These are phyloP conservation scores for Ligdia adustata DNA, from an alignment of 2,888 invertebrate genomes.

Conservation along the genomic window DNA sequence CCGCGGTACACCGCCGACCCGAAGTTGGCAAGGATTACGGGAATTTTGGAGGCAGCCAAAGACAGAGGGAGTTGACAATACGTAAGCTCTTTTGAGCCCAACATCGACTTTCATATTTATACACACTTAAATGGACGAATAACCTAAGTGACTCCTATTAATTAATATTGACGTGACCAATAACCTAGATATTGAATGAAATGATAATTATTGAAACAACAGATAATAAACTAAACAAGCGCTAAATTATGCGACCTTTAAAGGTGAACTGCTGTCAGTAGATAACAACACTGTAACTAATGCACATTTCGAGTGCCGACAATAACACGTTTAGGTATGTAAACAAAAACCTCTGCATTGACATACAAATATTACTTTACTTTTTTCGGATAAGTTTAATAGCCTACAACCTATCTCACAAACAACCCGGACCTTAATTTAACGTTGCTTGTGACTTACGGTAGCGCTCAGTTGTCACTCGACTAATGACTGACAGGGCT, in stretches of 20 bases:
- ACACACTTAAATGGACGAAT: no score
- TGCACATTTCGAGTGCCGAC: conserved; percentile 14
- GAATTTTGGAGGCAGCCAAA: conserved; percentile 39
- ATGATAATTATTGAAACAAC: conserved; percentile 34
- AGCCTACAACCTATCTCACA: no score
- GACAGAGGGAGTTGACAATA: conserved; percentile 27
- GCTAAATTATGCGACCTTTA: conserved; percentile 46
- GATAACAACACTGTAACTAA: conserved; percentile 29
- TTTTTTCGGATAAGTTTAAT: no score
- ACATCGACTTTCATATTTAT: background rate
- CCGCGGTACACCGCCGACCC: conserved; percentile 57
- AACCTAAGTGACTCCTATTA: background rate
- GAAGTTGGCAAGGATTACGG: conserved; percentile 54
- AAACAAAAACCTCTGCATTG: no score
- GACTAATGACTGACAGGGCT: no score
- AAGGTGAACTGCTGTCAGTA: conserved; percentile 46
- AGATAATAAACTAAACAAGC: conserved; percentile 35
- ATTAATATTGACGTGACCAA: conserved; percentile 16
- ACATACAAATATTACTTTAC: no score
- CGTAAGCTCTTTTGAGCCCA: conserved; percentile 35
- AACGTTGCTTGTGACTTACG: no score
- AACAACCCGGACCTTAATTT: no score
- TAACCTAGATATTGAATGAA: conserved; percentile 34
- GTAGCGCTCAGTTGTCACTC: no score
- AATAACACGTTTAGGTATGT: conserved; percentile 5